A percentile compares a stretch with the other conserved stretches of the same genome.
Conservation (phyloP, 2,797 vertebrate species). For the Malurus leucopterus region DNA sequence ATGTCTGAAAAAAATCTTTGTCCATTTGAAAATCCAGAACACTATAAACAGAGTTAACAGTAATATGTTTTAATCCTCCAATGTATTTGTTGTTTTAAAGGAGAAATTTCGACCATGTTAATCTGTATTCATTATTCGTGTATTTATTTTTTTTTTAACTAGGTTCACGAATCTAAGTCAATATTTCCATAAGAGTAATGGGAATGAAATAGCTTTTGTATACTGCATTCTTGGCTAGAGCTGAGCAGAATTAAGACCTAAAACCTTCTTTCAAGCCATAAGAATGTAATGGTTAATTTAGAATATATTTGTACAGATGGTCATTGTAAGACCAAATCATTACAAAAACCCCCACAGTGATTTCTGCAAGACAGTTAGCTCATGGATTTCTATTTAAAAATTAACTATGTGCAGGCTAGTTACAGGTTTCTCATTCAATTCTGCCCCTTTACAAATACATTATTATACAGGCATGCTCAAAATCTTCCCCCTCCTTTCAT, state of each 20-base stretch:
- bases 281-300: background rate
- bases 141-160: background rate
- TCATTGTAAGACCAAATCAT: background rate
- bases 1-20: constrained; percentile 56
- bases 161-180: background rate
- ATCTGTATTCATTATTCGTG: background rate
- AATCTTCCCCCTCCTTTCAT: background rate
- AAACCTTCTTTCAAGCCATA: background rate
- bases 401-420: background rate
- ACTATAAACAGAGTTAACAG: background rate
- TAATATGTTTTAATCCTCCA: background rate
- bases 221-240: background rate
- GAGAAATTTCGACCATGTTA: background rate
- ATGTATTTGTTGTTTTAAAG: background rate
- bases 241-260: background rate
- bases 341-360: background rate
- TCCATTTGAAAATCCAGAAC: constrained; percentile 27
- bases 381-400: background rate
- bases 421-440: background rate
- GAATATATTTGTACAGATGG: background rate
- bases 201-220: background rate
- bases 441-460: background rate
- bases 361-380: background rate
- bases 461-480: background rate
- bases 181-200: background rate